Base-by-base conservation (phyloP, 2,113 vertebrate genomes). In the Corythaeola cristata region DNA sequence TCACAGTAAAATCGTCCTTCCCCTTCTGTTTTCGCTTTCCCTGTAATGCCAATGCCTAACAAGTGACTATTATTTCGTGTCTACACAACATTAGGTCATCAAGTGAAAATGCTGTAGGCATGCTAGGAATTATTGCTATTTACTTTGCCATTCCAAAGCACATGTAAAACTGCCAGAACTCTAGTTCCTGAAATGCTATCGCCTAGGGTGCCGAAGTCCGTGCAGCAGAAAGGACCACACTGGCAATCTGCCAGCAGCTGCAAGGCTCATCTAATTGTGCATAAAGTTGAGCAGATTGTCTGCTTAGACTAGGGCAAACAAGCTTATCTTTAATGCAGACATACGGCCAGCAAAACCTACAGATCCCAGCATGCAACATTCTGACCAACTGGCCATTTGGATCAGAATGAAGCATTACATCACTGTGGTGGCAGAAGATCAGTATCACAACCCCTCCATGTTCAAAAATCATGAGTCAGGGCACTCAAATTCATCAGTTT, bases 331-430 rank as follows among this genome's bases (percentile, higher is more conserved):
- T 92, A 96, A 95, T 88, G 90, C 76, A 89, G 95, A 94, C 92
- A 96, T 96, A 96, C 91, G 95, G 96, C 91, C 69, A 96, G 73
- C 88, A 97, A 96, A 95, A 93, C 92, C 96, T 96, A 97, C 92
- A 96, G 95, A 90, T 95, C 95, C 93, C 85, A 94, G 85, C 82
- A 91, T 88, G 95, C 96, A 91, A 69, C 3, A 0, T 88, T 79
- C 67, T 80, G 85, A 76, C 93, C 93, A 96, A 85, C 95, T 97
- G 95, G 96, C 85, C 92, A 72, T 90, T 93, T 94, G 96, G 92
- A 93, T 92, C 76, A 74, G 64, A 85, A 81, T 81, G 68, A 90
- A 90, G 76, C 52, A 86, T 44, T 92, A 76, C 76, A 75, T 32
- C 85, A 64, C 53, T 58, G 69, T 17, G 30, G 56, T 68, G 83